Percentiles rank a stretch among this genome's conserved stretches.
These are phyloP conservation scores for Morus bassanus DNA, from an alignment of 2,797 vertebrate species.

Conservation along the genomic window DNA sequence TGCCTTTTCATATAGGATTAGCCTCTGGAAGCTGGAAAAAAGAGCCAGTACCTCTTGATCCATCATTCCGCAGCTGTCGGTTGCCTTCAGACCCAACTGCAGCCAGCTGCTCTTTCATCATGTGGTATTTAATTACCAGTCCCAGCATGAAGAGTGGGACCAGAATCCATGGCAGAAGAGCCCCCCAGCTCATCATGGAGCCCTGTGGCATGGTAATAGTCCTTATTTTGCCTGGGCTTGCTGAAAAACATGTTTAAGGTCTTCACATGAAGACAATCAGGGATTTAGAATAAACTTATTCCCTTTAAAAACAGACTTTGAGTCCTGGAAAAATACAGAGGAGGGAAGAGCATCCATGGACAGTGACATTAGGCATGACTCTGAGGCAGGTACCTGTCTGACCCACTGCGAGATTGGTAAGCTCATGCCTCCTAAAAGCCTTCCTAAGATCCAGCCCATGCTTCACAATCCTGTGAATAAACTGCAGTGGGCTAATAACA, in stretches of 20 bases:
- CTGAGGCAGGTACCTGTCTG: not conserved
- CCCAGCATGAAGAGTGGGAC: not conserved
- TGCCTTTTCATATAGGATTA: not conserved
- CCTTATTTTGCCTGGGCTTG: not conserved
- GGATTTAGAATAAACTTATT: not conserved
- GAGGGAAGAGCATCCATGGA: not conserved
- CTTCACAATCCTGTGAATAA: not conserved
- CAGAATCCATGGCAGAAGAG: not conserved
- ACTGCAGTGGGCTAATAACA: not conserved
- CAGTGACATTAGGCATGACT: not conserved
- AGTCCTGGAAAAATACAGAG: not conserved
- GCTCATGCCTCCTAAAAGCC: not conserved
- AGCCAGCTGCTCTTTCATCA: not conserved
- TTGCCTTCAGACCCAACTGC: not conserved
- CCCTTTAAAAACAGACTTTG: conserved; percentile 3
- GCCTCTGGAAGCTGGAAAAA: not conserved
- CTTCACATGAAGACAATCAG: not conserved
- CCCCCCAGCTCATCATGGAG: not conserved
- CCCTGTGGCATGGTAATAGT: too few relatives aligned
- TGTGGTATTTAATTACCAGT: not conserved
- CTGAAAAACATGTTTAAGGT: not conserved
- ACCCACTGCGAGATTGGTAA: not conserved
- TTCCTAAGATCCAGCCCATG: not conserved
- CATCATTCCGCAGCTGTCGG: not conserved
- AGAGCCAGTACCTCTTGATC: not conserved